Base-by-base conservation (phyloP, 2,113 vertebrate species). In the Sceloporus tristichus region DNA sequence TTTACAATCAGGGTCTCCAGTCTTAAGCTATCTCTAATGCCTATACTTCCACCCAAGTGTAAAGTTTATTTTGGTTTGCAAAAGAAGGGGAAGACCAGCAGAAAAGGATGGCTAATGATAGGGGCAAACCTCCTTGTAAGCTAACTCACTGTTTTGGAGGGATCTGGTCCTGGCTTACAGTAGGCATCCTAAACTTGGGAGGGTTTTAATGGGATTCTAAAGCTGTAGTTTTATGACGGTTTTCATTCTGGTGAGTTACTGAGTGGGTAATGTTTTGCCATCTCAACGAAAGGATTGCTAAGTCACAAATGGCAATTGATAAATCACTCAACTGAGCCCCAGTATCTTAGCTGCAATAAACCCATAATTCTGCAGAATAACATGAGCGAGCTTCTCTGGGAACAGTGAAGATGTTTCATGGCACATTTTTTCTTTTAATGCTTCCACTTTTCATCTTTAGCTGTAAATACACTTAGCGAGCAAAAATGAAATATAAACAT, bases 401-500 rank as follows among this genome's bases (percentile, higher is more conserved):
- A 75, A 84, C 4, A 9, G 1, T 21, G 82, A 85, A 78, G n/a
- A 34, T 74, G 0, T 2, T 92, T 92, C 13, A 78, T 71, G 73
- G 18, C 83, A 78, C 0, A 0, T 66, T 85, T 62, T 16, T 90
- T 89, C 27, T 71, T 74, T 90, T 85, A 56, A 56, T 89, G 68
- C 29, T 34, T 94, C 23, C 65, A 75, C 42, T 87, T 91, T 87
- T 88, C 14, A 59, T 56, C 29, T 88, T 76, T 88, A 85, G 53
- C 40, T 90, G 76, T 78, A 91, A 89, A 85, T n/a, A 29, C 62
- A 13, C 71, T 90, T 90, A 84, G 29, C 4, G 23, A 90, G 38
- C 0, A 42, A 82, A 34, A 92, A 78, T 87, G 85, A 93, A 90
- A 85, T 38, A 81, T 9, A 89, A 91, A 78, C 4, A 40, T 82